Evolutionary conservation across 1,140 invertebrate species (phyloP), one percentile per base, ranked within the genome.

Genomic region (Semibalanus balanoides): DNA sequence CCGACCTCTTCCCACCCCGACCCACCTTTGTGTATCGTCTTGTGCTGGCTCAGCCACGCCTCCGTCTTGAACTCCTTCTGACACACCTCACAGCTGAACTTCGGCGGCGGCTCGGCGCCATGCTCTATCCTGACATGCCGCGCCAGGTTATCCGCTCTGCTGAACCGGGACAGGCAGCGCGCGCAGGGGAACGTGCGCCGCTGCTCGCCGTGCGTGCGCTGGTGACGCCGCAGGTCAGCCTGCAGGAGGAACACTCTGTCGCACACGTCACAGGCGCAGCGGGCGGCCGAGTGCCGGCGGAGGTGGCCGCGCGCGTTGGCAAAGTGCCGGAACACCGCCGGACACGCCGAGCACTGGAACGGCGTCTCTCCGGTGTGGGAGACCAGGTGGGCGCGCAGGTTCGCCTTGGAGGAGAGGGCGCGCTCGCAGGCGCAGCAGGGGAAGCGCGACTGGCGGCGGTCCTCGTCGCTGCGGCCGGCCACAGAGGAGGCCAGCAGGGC

Each of bases 391-490:
- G 80, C 77, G 64, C 79, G 76, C 73, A 81, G 77, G 75, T 78
- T 81, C 19, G 80, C 76, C 70, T 78, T 64, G 51, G 51, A 64
- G 14, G 11, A 19, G 7, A 19, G 51, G 1, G 22, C 11, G 1
- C 22, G 11, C 14, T 25, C 14, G 51, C 51, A 64, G 14, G 22
- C 22, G 51, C 9, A 19, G 51, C 51, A 64, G 7, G 51, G 51
- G 51, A 19, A 64, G 22, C 51, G 51, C 11, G 51, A 64, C 84
- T 99, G 95, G 85, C 99, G 96, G 91, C 96, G 98, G 70, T 97
- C 91, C 96, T 99, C 99, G 79, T 93, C 90, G 96, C 97, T 99
- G 85, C 99, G 98, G 83, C 99, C 96, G 73, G 87, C 87, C 69
- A 95, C 89, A 0, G 97, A 99, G 77, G 90, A 91, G 27, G 90